Base-by-base conservation (phyloP, 2,113 vertebrate species). In the Carassius carassius region DNA sequence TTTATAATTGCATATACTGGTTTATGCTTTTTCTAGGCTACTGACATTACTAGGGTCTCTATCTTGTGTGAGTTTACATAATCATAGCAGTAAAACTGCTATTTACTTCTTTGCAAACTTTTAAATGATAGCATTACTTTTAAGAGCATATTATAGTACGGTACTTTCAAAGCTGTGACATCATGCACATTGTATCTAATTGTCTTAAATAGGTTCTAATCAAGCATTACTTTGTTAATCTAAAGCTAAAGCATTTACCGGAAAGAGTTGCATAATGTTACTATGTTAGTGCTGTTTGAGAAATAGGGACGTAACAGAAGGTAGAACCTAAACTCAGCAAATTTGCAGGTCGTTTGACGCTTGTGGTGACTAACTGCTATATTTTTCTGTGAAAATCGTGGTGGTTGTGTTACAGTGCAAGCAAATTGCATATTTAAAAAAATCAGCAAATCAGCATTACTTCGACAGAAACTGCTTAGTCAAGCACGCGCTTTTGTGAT, bases 371-470 rank as follows among this genome's bases (percentile, higher is more conserved):
- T 49, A 88, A 74, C 85, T 79, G 80, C 51, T 58, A 72, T 58
- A 32, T 3, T 8, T 65, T 19, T 41, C 70, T 8, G 77, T 7
- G 73, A 87, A 62, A 1, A 54, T 3, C 65, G 79, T 58, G 79
- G 84, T 81, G 76, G 58, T 70, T 56, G 82, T 84, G 78, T 86
- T 56, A 73, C 85, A 23, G 6, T 73, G 81, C 60, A 65, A 75
- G 77, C 75, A 78, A 84, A 85, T 25, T 4, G 56, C 58, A 58
- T 37, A 49, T 56, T 56, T 19, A 16, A 13, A 41, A 81, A 60
- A 74, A 44, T 54, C 25, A 62, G 37, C 25, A 32, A 37, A 62
- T 74, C 35, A 62, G 62, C 78, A 88, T 70, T 58, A 14, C 21
- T 35, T 62, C 35, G 6, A 58, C 21, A 60, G 32, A 58, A 67